Percentiles rank a stretch among this genome's conserved stretches.
Conservation (phyloP, 2,888 invertebrate species). For the Ceraclea dissimilis region DNA sequence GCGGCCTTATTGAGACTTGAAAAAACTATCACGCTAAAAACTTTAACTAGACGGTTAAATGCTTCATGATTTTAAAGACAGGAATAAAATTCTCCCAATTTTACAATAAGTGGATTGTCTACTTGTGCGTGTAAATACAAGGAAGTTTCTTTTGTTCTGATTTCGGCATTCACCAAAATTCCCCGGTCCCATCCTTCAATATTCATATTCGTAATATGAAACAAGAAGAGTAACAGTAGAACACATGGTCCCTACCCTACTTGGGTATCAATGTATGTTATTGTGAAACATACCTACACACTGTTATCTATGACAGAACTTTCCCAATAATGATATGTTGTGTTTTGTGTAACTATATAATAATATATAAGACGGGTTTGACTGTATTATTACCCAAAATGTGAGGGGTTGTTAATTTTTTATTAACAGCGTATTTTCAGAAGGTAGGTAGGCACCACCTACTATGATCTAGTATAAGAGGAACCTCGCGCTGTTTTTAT, state of each 20-base stretch:
- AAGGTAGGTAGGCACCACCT: not conserved
- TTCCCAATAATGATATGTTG: not conserved
- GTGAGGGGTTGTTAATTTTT: constrained; percentile 7
- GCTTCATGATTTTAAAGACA: too few species aligned
- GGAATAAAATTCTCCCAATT: too few species aligned
- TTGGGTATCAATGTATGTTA: too few species aligned
- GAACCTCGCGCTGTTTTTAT: constrained; percentile 3
- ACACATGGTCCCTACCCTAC: too few species aligned
- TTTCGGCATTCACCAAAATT: not conserved
- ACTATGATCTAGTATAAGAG: constrained; percentile 6
- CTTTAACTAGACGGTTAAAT: too few species aligned
- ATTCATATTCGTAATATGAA: not conserved
- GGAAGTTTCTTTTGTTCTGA: not conserved
- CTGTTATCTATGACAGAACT: not conserved
- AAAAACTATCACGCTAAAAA: too few species aligned
- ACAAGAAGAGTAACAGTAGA: too few species aligned
- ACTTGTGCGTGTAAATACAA: too few species aligned
- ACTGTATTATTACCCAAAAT: not conserved
- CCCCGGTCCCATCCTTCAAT: not conserved
- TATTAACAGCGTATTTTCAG: constrained; percentile 1
- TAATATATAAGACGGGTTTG: not conserved
- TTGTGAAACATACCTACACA: not conserved
- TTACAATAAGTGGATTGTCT: too few species aligned
- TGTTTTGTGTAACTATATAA: not conserved
- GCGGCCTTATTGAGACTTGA: too few species aligned